phyloP scores from a whole-genome alignment of 2,113 vertebrate species.

The Hyaena hyaena region DNA sequence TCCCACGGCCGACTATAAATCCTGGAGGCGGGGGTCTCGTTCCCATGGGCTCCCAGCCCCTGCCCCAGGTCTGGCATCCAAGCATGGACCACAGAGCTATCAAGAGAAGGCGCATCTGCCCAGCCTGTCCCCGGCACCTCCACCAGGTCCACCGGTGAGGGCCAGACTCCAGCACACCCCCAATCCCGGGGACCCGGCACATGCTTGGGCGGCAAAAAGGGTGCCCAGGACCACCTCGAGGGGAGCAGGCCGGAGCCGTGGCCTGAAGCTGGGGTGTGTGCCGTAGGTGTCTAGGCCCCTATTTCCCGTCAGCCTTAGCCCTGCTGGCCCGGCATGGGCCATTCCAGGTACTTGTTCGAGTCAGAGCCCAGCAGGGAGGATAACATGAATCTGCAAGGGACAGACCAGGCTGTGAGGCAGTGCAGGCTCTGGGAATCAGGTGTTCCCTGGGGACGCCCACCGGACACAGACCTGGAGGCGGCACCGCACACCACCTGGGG shows the following conservation, averaged over 20 bases:
- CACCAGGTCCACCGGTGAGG: no score
- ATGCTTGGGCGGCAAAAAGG: background rate
- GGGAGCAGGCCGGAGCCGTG: background rate
- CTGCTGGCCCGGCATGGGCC: background rate
- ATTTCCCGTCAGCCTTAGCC: background rate
- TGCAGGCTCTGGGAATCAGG: background rate
- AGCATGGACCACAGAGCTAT: background rate
- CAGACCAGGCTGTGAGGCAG: no score
- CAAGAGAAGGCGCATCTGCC: background rate
- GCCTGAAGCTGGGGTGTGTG: no score
- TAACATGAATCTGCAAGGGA: background rate
- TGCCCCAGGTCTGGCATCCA: background rate
- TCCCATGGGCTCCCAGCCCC: background rate
- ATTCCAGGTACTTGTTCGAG: background rate
- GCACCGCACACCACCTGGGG: background rate
- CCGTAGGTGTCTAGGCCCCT: background rate
- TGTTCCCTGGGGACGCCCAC: accelerated
- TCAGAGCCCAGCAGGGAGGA: background rate
- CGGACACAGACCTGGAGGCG: background rate
- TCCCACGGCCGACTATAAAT: background rate
- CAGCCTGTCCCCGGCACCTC: background rate
- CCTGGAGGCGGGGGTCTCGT: background rate
- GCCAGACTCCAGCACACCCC: background rate
- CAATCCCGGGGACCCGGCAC: background rate
- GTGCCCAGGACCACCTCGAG: background rate